These are phyloP conservation scores for Samia ricini DNA, from an alignment of 1,140 invertebrate species.

Conservation along the genomic window DNA sequence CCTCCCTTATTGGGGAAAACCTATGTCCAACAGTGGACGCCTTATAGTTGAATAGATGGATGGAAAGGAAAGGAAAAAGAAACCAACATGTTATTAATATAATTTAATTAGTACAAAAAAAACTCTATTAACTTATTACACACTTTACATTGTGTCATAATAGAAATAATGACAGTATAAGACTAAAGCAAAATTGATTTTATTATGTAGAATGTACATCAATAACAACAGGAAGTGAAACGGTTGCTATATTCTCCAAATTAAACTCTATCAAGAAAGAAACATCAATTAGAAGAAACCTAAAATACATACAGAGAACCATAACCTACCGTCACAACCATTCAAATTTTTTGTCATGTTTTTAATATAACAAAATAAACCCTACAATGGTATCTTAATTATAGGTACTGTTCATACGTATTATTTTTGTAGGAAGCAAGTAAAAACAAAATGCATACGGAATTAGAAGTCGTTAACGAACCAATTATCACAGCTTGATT, in stretches of 20 bases:
- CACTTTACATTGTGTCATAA: slow-evolving; percentile 31
- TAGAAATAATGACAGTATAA: slow-evolving; percentile 29
- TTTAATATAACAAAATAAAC: not conserved
- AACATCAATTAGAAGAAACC: not conserved
- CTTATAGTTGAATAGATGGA: too few species aligned
- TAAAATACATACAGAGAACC: not conserved
- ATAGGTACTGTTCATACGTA: not conserved
- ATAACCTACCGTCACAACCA: not conserved
- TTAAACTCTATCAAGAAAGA: not conserved
- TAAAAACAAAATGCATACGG: slow-evolving; percentile 26
- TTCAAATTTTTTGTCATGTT: not conserved
- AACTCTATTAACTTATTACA: slow-evolving; percentile 55
- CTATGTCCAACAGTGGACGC: too few species aligned
- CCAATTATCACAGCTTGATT: slow-evolving; percentile 20
- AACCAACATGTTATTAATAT: not conserved
- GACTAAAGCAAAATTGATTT: not conserved
- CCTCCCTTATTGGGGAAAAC: too few species aligned
- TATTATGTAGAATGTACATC: not conserved
- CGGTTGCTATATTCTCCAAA: not conserved
- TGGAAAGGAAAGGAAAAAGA: too few species aligned
- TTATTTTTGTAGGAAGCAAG: too few species aligned
- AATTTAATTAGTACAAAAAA: slow-evolving; percentile 65
- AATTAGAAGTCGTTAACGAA: slow-evolving; percentile 16
- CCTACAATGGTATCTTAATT: not conserved
- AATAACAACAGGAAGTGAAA: not conserved